Conservation (phyloP, 2,797 vertebrate species). For the Cossypha niveicapilla region DNA sequence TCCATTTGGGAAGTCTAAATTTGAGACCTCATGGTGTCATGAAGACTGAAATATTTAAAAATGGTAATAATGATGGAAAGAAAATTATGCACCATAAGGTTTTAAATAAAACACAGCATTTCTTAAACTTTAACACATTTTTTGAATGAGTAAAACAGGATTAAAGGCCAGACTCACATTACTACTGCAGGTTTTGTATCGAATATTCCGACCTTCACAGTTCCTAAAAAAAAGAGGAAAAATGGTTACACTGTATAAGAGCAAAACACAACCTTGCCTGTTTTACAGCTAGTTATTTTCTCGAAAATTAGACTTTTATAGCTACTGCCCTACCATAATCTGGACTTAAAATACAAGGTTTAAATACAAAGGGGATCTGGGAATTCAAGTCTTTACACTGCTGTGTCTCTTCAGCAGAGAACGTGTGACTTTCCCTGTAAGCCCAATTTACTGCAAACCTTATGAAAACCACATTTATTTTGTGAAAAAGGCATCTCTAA, state of each 20-base stretch:
- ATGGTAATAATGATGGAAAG: constrained; percentile 27
- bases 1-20: constrained; percentile 31
- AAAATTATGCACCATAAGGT: constrained; percentile 2
- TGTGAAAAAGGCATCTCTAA: not conserved
- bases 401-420: not conserved
- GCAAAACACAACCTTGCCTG: not conserved
- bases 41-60: constrained; percentile 28
- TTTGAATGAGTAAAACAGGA: constrained; percentile 38
- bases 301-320: constrained; percentile 3
- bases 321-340: not conserved
- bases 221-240: constrained; percentile 76
- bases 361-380: not conserved
- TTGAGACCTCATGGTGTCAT: constrained; percentile 23
- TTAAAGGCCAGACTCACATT: constrained; percentile 74
- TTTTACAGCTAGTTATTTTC: not conserved
- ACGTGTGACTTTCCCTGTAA: not conserved
- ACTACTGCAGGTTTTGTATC: constrained; percentile 93
- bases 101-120: not conserved
- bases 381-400: not conserved
- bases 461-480: constrained; percentile 17
- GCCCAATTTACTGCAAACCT: not conserved
- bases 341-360: not conserved
- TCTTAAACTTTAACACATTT: constrained; percentile 36
- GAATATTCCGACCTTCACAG: constrained; percentile 91
- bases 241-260: not conserved